Percentiles rank a stretch among this genome's conserved stretches.
phyloP scores from a whole-genome alignment of 2,113 vertebrate species.

The Scopus umbretta region DNA sequence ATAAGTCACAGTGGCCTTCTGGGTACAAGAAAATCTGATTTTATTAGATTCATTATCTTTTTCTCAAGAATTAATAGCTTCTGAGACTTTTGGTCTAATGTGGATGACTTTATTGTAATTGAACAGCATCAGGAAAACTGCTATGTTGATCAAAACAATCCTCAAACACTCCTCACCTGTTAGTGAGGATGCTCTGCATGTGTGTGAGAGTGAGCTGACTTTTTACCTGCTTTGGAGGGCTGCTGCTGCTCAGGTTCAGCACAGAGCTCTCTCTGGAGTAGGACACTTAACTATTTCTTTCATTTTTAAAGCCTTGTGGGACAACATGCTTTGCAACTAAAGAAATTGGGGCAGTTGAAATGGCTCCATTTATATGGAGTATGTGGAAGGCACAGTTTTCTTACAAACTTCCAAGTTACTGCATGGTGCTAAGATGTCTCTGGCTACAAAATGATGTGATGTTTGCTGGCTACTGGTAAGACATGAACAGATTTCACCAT shows the following conservation, averaged over 20 bases:
- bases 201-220: background rate
- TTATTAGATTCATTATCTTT: background rate
- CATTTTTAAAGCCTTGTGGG: background rate
- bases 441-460: background rate
- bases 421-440: background rate
- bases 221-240: no score
- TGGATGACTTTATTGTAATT: background rate
- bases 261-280: background rate
- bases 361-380: background rate
- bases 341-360: background rate
- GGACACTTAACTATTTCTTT: background rate
- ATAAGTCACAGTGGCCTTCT: background rate
- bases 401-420: background rate
- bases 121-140: background rate
- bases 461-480: background rate
- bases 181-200: background rate
- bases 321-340: background rate
- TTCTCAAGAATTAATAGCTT: background rate
- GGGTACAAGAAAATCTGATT: background rate
- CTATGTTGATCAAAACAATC: background rate
- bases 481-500: no score
- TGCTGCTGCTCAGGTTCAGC: background rate
- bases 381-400: background rate
- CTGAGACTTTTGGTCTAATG: background rate
- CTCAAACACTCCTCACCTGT: background rate